Evolutionary conservation across 2,113 vertebrate species (phyloP), one percentile per base, ranked within the genome.

Genomic region (Ciconia stormi): DNA sequence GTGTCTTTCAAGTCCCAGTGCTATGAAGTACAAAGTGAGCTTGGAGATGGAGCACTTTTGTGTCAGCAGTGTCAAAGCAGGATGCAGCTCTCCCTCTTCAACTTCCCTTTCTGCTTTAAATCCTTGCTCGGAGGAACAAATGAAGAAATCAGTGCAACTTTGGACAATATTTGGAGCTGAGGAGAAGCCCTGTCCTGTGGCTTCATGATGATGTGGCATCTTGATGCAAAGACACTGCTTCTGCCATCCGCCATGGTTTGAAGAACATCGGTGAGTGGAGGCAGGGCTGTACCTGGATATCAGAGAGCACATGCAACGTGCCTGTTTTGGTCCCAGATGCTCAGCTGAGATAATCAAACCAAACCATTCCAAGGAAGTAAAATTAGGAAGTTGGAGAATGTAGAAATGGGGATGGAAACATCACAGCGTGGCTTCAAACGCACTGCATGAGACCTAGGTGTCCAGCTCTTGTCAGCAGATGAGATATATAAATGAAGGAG

Each of bases 301-400:
- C 44, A 42, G 23, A 44, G 40, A 16, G 27, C 1, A 1, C 0
- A 0, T 23, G 42, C 4, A 9, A 7, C 0, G 0, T 14, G 25
- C 22, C 16, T 29, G 20, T 11, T 85, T 27, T 49, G 27, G 63
- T 32, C 59, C 22, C 34, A 42, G 67, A 7, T 58, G 22, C 59
- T 74, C 6, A 19, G 13, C 59, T 79, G 44, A 46, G 36, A 8
- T 23, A n/a, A 34, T 30, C 47, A 62, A 69, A 59, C 19, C 30
- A 76, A 80, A 29, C 20, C 17, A 2, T 42, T 42, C 16, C 16
- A 49, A 44, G 46, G n/a, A 46, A 62, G 15, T 42, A n/a, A 65
- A 58, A 74, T 15, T 3, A 19, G n/a, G 26, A 52, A 42, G 23
- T 3, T 72, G 27, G 34, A 46, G 14, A 16, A 36, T 7, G 26